phyloP scores from a whole-genome alignment of 2,113 vertebrate genomes.

The Jacana jacana region DNA sequence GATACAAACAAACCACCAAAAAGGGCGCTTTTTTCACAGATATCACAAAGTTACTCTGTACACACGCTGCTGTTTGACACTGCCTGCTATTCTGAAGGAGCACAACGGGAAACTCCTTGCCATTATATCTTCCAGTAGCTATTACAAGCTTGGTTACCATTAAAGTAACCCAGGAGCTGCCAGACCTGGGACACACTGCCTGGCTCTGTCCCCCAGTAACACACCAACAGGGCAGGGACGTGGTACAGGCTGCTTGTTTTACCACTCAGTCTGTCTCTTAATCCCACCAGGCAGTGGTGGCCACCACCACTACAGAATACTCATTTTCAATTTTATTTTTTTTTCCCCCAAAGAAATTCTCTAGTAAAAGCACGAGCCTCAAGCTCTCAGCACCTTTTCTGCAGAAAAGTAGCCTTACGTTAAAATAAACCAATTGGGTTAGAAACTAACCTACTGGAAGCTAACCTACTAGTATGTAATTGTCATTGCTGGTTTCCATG shows the following conservation, averaged over 20 bases:
- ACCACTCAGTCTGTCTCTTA: background rate
- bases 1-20: background rate
- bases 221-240: rapidly evolving
- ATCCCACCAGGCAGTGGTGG: background rate
- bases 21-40: background rate
- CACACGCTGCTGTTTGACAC: background rate
- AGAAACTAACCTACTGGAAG: background rate
- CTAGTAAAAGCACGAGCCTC: background rate
- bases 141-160: background rate
- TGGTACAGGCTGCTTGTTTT: background rate
- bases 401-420: background rate
- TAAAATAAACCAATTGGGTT: background rate
- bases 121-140: background rate
- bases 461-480: background rate
- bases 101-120: background rate
- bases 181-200: background rate
- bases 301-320: background rate
- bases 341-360: background rate
- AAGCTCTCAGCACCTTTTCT: background rate
- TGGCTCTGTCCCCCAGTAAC: background rate
- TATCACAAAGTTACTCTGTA: rapidly evolving
- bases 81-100: background rate
- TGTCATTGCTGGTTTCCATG: background rate
- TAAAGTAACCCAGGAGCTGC: rapidly evolving
- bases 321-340: background rate